Evolutionary conservation across 1,140 invertebrate genomes (phyloP).

Genomic region (Adelges cooleyi): DNA sequence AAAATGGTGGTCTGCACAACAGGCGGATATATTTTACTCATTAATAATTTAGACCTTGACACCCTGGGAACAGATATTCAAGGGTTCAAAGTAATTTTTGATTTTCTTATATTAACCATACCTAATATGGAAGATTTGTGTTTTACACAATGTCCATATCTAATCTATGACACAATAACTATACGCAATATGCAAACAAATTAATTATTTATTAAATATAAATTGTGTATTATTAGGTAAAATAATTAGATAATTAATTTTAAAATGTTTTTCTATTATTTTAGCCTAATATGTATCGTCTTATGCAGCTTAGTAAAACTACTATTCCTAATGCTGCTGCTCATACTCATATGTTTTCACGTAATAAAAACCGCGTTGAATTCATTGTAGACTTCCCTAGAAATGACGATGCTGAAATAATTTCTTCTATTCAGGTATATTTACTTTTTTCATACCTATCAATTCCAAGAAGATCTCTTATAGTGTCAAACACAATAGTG

Average conservation of each 20-base stretch:
- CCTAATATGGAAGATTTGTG: too few species aligned
- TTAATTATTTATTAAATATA: too few species aligned
- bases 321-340: constrained; percentile 63
- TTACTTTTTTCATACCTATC: neutral
- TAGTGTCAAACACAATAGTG: too few species aligned
- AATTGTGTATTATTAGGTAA: neutral
- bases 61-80: constrained; percentile 66
- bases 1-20: constrained; percentile 86
- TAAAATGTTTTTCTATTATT: constrained; percentile 32
- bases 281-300: constrained; percentile 74
- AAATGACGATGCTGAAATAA: constrained; percentile 75
- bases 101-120: neutral
- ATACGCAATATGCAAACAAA: too few species aligned
- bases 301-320: constrained; percentile 76
- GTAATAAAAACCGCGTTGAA: constrained; percentile 70
- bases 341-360: constrained; percentile 69
- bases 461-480: neutral
- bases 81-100: constrained; percentile 61
- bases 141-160: too few species aligned
- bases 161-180: too few species aligned
- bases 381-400: constrained; percentile 79
- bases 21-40: constrained; percentile 75
- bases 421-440: constrained; percentile 67
- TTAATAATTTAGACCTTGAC: constrained; percentile 74
- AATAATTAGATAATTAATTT: neutral